These are phyloP conservation scores for Papio anubis DNA, from an alignment of 2,113 vertebrate species.

Conservation along the genomic window DNA sequence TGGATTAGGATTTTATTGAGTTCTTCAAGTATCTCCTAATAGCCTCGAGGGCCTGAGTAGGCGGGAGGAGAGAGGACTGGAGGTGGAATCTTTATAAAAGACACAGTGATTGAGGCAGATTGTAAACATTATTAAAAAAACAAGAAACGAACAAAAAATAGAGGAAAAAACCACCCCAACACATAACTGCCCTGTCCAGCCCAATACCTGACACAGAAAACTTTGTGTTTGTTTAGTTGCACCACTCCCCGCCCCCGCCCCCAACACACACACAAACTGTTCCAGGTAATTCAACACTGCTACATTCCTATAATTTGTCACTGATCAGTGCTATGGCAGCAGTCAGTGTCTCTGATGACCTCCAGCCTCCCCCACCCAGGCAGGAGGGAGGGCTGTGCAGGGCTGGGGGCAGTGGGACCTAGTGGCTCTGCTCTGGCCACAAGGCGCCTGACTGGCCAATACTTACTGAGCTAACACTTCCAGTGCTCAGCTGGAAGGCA, in stretches of 20 bases:
- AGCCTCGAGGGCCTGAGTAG: conserved; percentile 85
- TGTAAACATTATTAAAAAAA: conserved; percentile 90
- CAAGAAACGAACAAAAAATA: conserved; percentile 58
- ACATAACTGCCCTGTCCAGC: conserved; percentile 76
- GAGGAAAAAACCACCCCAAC: conserved; percentile 78
- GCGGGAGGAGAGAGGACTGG: conserved; percentile 71
- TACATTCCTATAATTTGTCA: conserved; percentile 57
- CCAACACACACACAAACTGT: no score
- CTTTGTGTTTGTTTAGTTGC: conserved; percentile 22
- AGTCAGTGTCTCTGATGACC: background rate
- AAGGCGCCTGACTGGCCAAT: background rate
- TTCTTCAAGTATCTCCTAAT: conserved; percentile 91
- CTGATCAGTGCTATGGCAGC: conserved; percentile 22
- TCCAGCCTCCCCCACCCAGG: background rate
- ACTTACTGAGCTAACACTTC: background rate
- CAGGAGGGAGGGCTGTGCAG: conserved; percentile 18
- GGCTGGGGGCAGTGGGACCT: background rate
- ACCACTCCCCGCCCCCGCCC: background rate
- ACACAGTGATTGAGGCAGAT: conserved; percentile 88
- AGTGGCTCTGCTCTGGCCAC: conserved; percentile 7
- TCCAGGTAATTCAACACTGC: conserved; percentile 72
- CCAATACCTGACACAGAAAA: conserved; percentile 73
- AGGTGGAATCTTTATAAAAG: conserved; percentile 95
- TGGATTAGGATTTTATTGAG: conserved; percentile 88
- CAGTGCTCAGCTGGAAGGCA: background rate